A percentile compares a stretch with the other conserved stretches of the same genome.
Evolutionary conservation across 2,797 vertebrate species (phyloP).

Genomic region (Vespertilio murinus): DNA sequence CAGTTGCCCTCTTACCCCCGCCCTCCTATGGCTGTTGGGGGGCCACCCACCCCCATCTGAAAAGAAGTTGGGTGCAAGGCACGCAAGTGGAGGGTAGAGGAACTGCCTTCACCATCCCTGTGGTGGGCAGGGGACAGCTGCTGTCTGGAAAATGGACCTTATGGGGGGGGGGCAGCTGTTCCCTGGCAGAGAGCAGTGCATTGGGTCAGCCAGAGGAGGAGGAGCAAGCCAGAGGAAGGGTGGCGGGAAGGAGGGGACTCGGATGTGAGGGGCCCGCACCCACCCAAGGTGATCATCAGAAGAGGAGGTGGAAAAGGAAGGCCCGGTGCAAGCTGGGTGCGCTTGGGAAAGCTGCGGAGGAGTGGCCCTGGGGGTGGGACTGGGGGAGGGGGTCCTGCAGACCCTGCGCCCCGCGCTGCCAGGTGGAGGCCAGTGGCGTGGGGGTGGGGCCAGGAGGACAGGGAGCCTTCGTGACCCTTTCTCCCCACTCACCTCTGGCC

Average conservation of each 20-base stretch:
- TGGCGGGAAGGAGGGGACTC: not conserved
- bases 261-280: not conserved
- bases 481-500: not conserved
- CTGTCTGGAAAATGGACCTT: not conserved
- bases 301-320: not conserved
- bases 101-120: not conserved
- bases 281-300: not conserved
- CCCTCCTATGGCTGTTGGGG: not conserved
- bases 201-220: not conserved
- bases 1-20: not conserved
- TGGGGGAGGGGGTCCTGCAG: not conserved
- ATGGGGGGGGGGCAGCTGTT: not conserved
- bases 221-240: not conserved
- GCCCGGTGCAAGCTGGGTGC: not conserved
- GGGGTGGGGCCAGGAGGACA: not conserved
- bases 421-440: not conserved
- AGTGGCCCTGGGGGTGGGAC: not conserved
- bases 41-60: not conserved
- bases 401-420: not conserved
- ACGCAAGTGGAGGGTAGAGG: not conserved
- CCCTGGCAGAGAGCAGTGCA: not conserved
- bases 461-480: not conserved
- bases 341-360: not conserved
- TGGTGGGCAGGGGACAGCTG: not conserved
- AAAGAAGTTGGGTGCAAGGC: not conserved